A percentile compares a stretch with the other conserved stretches of the same genome.
Conservation (phyloP, 2,797 vertebrate species). For the Macropus fuliginosus region DNA sequence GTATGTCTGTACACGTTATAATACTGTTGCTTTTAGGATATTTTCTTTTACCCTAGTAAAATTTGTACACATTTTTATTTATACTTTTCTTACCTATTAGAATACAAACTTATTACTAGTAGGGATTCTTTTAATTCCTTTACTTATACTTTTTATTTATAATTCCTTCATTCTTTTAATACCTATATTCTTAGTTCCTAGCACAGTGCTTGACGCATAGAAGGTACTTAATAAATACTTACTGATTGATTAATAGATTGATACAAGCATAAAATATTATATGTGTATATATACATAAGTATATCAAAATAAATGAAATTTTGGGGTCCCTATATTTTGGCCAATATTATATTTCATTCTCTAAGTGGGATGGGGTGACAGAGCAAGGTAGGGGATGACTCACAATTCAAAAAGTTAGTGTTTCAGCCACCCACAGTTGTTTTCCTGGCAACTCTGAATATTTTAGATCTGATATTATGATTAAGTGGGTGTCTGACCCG, state of each 20-base stretch:
- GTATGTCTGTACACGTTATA: neutral
- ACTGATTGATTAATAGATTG: neutral
- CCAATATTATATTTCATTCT: constrained; percentile 40
- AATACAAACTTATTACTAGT: neutral
- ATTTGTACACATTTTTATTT: neutral
- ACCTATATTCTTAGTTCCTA: neutral
- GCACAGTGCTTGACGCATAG: neutral
- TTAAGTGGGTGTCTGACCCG: constrained; percentile 28
- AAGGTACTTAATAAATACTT: neutral
- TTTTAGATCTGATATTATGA: constrained; percentile 51
- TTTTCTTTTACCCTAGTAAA: neutral
- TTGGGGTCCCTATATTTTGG: neutral
- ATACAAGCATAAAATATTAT: neutral
- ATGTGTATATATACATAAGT: neutral
- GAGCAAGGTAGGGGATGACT: constrained; percentile 55
- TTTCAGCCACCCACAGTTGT: constrained; percentile 57
- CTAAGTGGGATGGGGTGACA: neutral
- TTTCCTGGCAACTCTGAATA: constrained; percentile 61
- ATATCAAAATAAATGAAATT: neutral
- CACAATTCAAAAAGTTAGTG: constrained; percentile 46
- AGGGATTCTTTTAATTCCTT: neutral
- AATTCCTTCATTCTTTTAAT: neutral
- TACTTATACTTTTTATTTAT: no score
- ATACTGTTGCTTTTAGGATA: neutral
- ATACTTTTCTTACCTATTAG: neutral